A percentile compares a stretch with the other conserved stretches of the same genome.
Conservation (phyloP, 1,140 invertebrate genomes). For the Belonocnema kinseyi region DNA sequence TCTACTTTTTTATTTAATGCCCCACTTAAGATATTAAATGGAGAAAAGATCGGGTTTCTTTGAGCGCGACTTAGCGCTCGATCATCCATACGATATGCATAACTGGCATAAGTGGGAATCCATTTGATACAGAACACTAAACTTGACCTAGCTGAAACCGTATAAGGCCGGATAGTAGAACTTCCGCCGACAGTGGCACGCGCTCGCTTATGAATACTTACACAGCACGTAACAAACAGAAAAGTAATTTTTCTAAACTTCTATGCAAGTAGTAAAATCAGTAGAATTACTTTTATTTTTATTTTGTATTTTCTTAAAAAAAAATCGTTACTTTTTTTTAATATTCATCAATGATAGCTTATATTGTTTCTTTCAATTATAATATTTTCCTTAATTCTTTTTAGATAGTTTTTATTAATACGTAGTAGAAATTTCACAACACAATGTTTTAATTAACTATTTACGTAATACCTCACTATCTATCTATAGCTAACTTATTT, state of each 20-base stretch:
- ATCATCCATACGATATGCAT: conserved; percentile 16
- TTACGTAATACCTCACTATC: no score
- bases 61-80: neutral
- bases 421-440: no score
- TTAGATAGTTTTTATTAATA: no score
- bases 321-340: no score
- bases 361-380: no score
- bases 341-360: no score
- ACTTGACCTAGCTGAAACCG: conserved; percentile 27
- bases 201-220: neutral
- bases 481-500: no score
- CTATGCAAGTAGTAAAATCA: no score
- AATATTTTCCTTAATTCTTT: no score
- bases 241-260: neutral
- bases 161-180: conserved; percentile 11
- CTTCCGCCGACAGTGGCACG: conserved; percentile 1
- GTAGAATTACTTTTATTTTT: no score
- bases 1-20: neutral
- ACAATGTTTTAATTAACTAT: no score
- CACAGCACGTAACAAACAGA: neutral
- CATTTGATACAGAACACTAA: conserved; percentile 24
- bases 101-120: conserved; percentile 21
- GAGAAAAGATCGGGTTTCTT: neutral
- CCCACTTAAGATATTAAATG: neutral
- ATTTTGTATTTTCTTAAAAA: no score